A percentile compares a stretch with the other conserved stretches of the same genome.
These are phyloP conservation scores for Pionites leucogaster DNA, from an alignment of 2,113 vertebrate genomes.

Conservation along the genomic window DNA sequence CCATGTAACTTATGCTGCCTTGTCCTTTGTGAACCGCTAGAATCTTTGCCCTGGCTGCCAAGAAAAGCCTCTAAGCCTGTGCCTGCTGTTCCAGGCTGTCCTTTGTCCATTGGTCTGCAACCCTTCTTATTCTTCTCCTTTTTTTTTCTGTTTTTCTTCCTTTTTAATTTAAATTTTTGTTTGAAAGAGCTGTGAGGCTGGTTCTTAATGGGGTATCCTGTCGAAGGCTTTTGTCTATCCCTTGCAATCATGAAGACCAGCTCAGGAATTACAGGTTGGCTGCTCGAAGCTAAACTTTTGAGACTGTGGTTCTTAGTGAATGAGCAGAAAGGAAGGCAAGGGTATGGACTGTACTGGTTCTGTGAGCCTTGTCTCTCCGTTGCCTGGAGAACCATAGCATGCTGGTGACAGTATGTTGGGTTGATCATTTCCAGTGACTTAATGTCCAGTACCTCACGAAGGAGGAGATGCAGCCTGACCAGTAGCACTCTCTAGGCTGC, in stretches of 20 bases:
- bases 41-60: not conserved
- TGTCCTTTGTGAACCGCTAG: not conserved
- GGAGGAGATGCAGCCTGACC: not conserved
- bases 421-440: not conserved
- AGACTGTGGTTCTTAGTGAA: not conserved
- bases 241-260: not conserved
- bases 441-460: not conserved
- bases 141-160: no score
- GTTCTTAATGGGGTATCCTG: not conserved
- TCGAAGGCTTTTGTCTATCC: not conserved
- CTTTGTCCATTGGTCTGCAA: not conserved
- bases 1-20: not conserved
- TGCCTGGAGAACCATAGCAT: not conserved
- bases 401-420: not conserved
- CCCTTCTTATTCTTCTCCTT: not conserved
- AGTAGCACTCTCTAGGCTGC: not conserved
- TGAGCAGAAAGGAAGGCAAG: not conserved
- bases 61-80: not conserved
- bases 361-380: not conserved
- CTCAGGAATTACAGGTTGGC: not conserved
- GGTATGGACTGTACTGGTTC: not conserved
- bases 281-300: not conserved
- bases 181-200: not conserved
- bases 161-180: not conserved
- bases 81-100: not conserved